These are phyloP conservation scores for Pterocles burchelli DNA, from an alignment of 2,113 vertebrate species.

Conservation along the genomic window DNA sequence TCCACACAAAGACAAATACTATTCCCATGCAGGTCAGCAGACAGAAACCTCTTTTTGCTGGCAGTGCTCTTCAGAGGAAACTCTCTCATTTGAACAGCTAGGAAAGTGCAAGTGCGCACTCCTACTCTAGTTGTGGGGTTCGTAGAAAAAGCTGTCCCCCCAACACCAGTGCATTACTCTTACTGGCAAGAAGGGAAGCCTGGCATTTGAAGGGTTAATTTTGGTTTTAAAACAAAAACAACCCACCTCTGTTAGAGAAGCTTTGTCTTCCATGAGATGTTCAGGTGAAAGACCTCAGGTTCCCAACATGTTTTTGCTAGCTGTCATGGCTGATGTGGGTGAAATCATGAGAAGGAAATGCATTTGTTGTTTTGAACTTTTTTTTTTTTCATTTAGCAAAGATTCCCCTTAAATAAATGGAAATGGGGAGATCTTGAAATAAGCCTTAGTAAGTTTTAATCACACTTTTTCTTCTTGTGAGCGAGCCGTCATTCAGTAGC, in stretches of 20 bases:
- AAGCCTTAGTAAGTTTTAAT: constrained; percentile 72
- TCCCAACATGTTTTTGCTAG: background rate
- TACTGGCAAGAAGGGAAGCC: background rate
- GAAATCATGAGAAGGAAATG: background rate
- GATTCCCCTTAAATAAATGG: constrained; percentile 44
- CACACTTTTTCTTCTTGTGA: constrained; percentile 70
- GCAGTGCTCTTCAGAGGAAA: background rate
- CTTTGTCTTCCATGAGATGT: background rate
- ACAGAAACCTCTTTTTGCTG: background rate
- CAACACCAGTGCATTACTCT: background rate
- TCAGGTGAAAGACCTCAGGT: background rate
- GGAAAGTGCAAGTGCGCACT: background rate
- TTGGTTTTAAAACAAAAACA: background rate
- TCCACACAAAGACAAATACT: background rate
- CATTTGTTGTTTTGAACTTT: background rate
- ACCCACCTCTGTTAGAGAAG: background rate
- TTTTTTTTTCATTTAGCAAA: constrained; percentile 1
- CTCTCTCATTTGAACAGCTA: background rate
- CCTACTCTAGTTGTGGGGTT: background rate
- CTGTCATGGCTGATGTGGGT: background rate
- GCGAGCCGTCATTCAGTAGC: constrained; percentile 81
- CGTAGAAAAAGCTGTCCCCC: background rate
- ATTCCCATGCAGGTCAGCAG: background rate
- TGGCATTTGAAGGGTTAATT: background rate
- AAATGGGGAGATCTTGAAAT: constrained; percentile 67